These are phyloP conservation scores for Tenthredo distinguenda DNA, from an alignment of 2,888 invertebrate species.

Conservation along the genomic window DNA sequence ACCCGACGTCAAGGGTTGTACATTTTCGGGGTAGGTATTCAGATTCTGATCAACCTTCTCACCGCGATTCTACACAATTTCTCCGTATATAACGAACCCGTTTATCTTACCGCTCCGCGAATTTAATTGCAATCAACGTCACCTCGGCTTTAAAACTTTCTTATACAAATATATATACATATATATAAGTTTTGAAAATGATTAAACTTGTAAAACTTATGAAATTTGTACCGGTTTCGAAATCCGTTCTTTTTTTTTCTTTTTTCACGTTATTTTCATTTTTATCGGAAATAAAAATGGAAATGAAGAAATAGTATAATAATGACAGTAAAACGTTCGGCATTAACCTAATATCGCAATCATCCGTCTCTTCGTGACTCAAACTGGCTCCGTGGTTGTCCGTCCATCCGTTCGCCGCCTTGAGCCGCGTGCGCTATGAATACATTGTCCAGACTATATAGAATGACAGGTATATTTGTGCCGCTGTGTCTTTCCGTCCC, in stretches of 20 bases:
- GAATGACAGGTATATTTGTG: constrained; percentile 48
- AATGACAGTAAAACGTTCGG: neutral
- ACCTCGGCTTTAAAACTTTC: neutral
- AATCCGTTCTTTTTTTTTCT: neutral
- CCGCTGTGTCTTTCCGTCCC: constrained; percentile 29
- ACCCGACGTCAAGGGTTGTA: neutral
- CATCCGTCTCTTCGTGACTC: constrained; percentile 12
- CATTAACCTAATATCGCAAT: neutral
- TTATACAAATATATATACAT: neutral
- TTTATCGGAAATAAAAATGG: too few relatives aligned
- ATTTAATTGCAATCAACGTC: neutral
- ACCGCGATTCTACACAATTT: neutral
- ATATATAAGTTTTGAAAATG: too few relatives aligned
- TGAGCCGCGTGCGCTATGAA: constrained; percentile 48
- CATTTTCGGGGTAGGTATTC: constrained; percentile 1
- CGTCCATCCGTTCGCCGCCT: neutral
- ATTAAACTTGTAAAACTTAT: too few relatives aligned
- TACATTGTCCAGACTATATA: constrained; percentile 42
- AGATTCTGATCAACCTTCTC: neutral
- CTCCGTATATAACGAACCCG: neutral
- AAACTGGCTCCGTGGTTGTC: neutral
- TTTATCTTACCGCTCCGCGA: neutral
- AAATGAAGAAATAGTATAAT: too few relatives aligned
- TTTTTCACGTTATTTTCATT: neutral
- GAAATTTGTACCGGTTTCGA: neutral